A percentile compares a stretch with the other conserved stretches of the same genome.
Conservation (phyloP, 2,797 vertebrate genomes). For the Pseudochirops corinnae region DNA sequence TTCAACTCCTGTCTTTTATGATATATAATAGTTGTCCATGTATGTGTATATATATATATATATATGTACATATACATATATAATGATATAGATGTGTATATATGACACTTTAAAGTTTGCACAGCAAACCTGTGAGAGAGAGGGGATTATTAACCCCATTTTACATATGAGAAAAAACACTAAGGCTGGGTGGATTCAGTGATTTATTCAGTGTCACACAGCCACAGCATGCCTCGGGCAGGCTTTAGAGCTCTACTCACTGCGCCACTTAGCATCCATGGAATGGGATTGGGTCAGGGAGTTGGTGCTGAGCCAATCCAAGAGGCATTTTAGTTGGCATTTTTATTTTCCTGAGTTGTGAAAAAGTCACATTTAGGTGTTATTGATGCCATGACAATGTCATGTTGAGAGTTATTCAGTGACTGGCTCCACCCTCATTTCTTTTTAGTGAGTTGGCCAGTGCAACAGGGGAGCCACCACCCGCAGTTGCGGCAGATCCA, state of each 20-base stretch:
- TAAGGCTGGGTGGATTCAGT: background rate
- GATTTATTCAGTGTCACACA: background rate
- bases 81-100: background rate
- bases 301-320: background rate
- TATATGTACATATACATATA: no score
- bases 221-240: background rate
- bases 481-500: background rate
- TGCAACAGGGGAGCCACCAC: background rate
- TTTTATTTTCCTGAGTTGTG: background rate
- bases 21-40: background rate
- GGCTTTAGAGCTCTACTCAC: background rate
- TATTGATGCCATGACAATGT: background rate
- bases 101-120: background rate
- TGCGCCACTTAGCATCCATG: background rate
- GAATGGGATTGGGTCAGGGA: background rate
- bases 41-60: background rate
- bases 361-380: background rate
- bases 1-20: background rate
- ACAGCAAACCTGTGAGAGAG: background rate
- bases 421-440: background rate
- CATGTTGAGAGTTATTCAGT: background rate
- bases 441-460: background rate
- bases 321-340: background rate
- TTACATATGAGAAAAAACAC: background rate
- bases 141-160: background rate